Conservation (phyloP, 2,113 vertebrate genomes). For the Struthidea cinerea region DNA sequence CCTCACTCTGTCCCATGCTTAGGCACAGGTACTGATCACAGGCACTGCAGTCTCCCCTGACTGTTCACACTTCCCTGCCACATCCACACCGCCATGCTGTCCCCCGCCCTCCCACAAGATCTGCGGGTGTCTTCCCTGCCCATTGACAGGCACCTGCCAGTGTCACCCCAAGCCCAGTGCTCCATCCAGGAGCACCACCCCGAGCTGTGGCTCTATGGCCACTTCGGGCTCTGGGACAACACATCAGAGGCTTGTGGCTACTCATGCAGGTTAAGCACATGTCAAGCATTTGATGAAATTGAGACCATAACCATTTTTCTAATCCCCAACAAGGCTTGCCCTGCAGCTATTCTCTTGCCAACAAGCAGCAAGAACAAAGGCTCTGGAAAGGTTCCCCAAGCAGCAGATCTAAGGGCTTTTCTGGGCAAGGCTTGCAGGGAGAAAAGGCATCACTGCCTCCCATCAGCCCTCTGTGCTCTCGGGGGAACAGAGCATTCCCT, state of each 20-base stretch:
- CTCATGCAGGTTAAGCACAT: background rate
- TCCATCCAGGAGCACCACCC: background rate
- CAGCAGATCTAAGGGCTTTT: background rate
- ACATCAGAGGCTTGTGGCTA: background rate
- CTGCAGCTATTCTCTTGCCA: background rate
- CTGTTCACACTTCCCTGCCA: background rate
- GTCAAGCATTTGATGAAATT: background rate
- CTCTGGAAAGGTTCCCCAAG: background rate
- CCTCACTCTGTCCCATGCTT: background rate
- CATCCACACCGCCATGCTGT: fast-evolving
- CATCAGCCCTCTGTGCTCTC: background rate
- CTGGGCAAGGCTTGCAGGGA: background rate
- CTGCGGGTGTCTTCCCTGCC: fast-evolving
- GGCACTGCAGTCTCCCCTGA: background rate
- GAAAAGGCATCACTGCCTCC: background rate
- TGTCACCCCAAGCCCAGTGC: fast-evolving
- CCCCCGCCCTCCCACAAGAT: background rate
- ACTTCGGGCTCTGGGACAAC: background rate
- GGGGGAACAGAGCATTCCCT: background rate
- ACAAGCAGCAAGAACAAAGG: background rate
- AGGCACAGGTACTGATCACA: background rate
- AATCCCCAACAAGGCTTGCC: background rate
- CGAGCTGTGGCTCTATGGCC: fast-evolving
- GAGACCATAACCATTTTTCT: background rate
- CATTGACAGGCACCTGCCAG: background rate